A percentile compares a stretch with the other conserved stretches of the same genome.
Conservation (phyloP, 1,140 invertebrate genomes). For the Lasioglossum baleicum region DNA sequence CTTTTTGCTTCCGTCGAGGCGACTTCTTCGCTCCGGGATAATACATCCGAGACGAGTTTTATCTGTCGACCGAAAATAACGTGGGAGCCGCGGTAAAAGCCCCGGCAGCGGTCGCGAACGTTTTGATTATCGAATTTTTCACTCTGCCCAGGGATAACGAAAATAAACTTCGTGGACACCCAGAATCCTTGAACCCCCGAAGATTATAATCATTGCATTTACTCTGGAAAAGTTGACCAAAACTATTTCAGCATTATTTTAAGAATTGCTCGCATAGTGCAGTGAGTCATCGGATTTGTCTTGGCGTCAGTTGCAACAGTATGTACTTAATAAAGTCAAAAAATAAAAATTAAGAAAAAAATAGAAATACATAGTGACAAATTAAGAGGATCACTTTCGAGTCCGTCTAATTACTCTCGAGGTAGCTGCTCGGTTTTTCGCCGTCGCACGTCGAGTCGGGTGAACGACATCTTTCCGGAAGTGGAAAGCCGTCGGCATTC, state of each 20-base stretch:
- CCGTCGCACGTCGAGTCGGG: not conserved
- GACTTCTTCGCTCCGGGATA: not conserved
- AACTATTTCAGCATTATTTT: no score
- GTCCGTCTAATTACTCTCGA: not conserved
- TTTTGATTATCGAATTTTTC: constrained; percentile 5
- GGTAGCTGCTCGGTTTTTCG: not conserved
- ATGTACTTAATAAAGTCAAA: no score
- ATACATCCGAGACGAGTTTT: not conserved
- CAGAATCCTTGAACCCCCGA: no score
- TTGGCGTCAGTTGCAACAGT: no score
- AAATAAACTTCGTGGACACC: no score
- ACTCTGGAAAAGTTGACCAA: no score
- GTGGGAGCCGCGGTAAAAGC: not conserved
- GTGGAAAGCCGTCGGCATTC: not conserved
- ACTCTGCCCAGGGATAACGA: not conserved
- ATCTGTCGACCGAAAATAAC: constrained; percentile 4
- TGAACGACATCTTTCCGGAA: constrained; percentile 8
- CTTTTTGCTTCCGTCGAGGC: not conserved
- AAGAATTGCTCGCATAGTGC: no score
- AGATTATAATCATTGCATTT: no score
- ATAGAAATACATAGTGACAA: no score
- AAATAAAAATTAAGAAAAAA: no score
- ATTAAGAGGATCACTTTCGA: no score
- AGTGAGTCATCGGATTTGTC: no score
- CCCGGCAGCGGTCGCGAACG: not conserved